Percentiles rank a stretch among this genome's conserved stretches.
phyloP scores from a whole-genome alignment of 2,113 vertebrate species.

The Sander vitreus region DNA sequence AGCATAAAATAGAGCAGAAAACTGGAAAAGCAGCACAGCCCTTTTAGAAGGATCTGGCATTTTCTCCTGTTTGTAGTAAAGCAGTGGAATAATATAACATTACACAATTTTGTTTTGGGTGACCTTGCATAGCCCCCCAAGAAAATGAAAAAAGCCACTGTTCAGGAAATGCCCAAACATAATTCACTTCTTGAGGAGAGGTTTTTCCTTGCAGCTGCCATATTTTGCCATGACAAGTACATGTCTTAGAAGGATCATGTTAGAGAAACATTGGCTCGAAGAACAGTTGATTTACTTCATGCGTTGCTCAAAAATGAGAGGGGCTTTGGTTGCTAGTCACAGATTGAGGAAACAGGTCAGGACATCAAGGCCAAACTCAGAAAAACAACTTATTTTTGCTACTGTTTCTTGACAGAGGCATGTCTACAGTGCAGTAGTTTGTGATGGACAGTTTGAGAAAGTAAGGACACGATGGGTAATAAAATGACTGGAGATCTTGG shows the following conservation, averaged over 20 bases:
- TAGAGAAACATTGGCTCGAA: constrained; percentile 55
- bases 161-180: constrained; percentile 74
- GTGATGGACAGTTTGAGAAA: constrained; percentile 48
- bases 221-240: constrained; percentile 72
- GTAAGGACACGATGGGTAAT: constrained; percentile 17
- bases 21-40: constrained; percentile 70
- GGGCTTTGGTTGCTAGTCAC: constrained; percentile 59
- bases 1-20: constrained; percentile 79
- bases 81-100: constrained; percentile 80
- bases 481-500: constrained; percentile 45
- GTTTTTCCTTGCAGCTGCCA: constrained; percentile 68
- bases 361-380: constrained; percentile 62
- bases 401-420: constrained; percentile 53
- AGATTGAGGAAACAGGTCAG: constrained; percentile 79
- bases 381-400: constrained; percentile 53
- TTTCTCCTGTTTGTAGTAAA: constrained; percentile 78
- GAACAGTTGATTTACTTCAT: constrained; percentile 72
- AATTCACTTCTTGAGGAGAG: constrained; percentile 74
- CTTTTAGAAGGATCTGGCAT: constrained; percentile 64
- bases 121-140: constrained; percentile 75
- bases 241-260: constrained; percentile 73
- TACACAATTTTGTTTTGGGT: constrained; percentile 84
- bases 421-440: constrained; percentile 33
- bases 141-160: constrained; percentile 77
- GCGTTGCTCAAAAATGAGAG: constrained; percentile 57